Conservation (phyloP, 2,888 invertebrate genomes). For the Eupithecia pulchellata region DNA sequence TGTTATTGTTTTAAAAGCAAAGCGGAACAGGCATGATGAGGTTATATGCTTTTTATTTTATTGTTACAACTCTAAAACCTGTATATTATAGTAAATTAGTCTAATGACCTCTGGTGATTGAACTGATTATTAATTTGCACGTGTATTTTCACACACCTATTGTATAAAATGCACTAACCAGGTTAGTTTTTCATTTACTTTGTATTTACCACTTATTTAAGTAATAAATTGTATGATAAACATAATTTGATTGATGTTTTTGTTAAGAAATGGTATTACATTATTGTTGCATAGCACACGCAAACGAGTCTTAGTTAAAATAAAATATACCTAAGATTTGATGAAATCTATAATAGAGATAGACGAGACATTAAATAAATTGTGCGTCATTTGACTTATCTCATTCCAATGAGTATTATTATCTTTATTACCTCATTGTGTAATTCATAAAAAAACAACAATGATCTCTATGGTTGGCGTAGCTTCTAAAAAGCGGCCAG, state of each 20-base stretch:
- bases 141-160: conserved; percentile 11
- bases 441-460: background rate
- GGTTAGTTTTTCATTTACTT: conserved; percentile 33
- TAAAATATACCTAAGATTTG: background rate
- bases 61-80: conserved; percentile 18
- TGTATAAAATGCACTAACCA: conserved; percentile 32
- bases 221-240: conserved; percentile 36
- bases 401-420: background rate
- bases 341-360: background rate
- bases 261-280: conserved; percentile 19
- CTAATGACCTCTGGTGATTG: conserved; percentile 15
- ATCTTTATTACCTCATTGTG: background rate
- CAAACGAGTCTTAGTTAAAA: conserved; percentile 1
- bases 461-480: background rate
- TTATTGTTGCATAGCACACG: conserved; percentile 5
- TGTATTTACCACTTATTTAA: conserved; percentile 39
- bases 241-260: conserved; percentile 35
- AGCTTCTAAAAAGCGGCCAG: background rate
- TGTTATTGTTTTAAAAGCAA: conserved; percentile 27
- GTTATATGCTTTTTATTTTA: conserved; percentile 31
- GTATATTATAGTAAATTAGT: conserved; percentile 12
- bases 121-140: conserved; percentile 22
- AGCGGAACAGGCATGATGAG: conserved; percentile 31
- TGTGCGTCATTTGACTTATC: background rate
- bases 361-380: background rate